A percentile compares a stretch with the other conserved stretches of the same genome.
Conservation (phyloP, 2,797 vertebrate species). For the Bryconaethiops microstoma region DNA sequence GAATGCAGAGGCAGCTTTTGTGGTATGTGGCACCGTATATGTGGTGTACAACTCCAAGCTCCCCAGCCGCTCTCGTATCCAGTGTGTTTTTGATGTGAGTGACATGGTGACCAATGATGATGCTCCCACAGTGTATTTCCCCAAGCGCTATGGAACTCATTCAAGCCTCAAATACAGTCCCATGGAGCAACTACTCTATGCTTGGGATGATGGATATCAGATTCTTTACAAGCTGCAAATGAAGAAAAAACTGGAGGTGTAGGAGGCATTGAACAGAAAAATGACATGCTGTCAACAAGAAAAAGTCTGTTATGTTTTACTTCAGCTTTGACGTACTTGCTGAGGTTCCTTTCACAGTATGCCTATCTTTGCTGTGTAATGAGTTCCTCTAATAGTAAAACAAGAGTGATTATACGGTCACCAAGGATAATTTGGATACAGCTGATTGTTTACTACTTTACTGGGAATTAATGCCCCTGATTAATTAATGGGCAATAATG, state of each 20-base stretch:
- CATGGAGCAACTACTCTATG: constrained; percentile 89
- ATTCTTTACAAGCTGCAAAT: constrained; percentile 94
- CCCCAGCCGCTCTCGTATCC: constrained; percentile 90
- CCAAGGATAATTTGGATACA: neutral
- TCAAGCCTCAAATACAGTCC: constrained; percentile 96
- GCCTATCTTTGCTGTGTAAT: neutral
- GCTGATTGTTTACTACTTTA: too few relatives aligned
- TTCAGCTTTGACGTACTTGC: neutral
- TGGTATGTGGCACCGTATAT: constrained; percentile 93
- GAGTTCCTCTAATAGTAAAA: neutral
- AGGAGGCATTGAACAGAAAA: constrained; percentile 15
- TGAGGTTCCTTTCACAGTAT: neutral
- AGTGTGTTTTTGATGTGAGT: constrained; percentile 94
- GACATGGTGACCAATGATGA: constrained; percentile 86
- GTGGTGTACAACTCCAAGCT: constrained; percentile 95
- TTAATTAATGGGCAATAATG: too few relatives aligned
- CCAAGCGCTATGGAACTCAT: constrained; percentile 91
- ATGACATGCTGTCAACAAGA: neutral
- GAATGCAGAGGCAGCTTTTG: constrained; percentile 91
- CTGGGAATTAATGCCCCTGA: too few relatives aligned
- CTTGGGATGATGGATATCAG: constrained; percentile 98
- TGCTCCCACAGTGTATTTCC: constrained; percentile 89
- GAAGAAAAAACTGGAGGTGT: constrained; percentile 88
- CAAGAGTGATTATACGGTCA: too few relatives aligned
- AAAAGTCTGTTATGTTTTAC: neutral